Evolutionary conservation across 2,888 invertebrate species (phyloP).

Genomic region (Pammene fasciana): DNA sequence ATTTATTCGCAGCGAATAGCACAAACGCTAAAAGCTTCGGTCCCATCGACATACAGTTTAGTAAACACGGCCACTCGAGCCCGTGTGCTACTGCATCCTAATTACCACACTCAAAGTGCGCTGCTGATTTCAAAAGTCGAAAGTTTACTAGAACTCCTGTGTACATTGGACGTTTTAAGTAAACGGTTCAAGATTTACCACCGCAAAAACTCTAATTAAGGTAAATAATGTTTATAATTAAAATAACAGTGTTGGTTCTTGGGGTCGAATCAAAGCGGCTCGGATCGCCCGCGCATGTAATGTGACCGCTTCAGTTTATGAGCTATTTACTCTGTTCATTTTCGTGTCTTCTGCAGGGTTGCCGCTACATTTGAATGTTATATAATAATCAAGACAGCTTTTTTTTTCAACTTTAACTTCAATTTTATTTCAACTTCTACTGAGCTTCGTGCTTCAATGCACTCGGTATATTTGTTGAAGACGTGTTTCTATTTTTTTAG

Average conservation of each 20-base stretch:
- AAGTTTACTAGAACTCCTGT: neutral
- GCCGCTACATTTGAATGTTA: neutral
- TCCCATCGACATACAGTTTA: conserved; percentile 68
- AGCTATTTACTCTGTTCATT: conserved; percentile 38
- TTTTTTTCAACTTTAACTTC: too few species aligned
- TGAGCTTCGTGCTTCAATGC: too few species aligned
- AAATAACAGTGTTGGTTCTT: conserved; percentile 74
- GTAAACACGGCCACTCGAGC: conserved; percentile 63
- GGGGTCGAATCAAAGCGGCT: conserved; percentile 71
- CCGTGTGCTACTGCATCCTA: conserved; percentile 71
- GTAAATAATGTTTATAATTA: conserved; percentile 83
- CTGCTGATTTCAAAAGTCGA: conserved; percentile 57
- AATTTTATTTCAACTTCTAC: too few species aligned
- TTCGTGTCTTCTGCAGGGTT: conserved; percentile 38
- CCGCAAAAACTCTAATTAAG: conserved; percentile 75
- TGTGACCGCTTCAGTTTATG: conserved; percentile 62
- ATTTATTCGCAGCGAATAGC: conserved; percentile 36
- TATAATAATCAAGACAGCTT: neutral
- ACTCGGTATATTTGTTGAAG: too few species aligned
- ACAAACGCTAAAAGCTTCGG: conserved; percentile 54
- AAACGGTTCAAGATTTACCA: conserved; percentile 43
- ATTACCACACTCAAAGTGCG: conserved; percentile 73
- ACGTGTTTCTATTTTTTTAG: too few species aligned
- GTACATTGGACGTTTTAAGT: neutral
- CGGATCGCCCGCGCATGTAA: conserved; percentile 66